These are phyloP conservation scores for Cyanistes caeruleus DNA, from an alignment of 2,113 vertebrate genomes.

Conservation along the genomic window DNA sequence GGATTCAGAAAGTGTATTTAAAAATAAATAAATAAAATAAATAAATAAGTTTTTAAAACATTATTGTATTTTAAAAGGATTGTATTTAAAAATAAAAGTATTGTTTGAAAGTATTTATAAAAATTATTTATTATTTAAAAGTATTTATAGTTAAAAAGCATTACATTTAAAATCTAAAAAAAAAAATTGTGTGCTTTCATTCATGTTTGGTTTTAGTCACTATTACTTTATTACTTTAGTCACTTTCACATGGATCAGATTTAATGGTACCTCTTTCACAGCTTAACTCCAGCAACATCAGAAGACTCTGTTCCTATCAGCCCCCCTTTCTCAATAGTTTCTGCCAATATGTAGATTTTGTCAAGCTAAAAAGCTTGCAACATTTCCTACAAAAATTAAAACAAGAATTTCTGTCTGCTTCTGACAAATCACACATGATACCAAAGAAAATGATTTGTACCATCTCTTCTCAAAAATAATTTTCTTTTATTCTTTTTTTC, in stretches of 20 bases:
- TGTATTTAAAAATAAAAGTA: too few species aligned
- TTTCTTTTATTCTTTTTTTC: background rate
- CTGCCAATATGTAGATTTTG: background rate
- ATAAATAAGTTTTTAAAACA: too few species aligned
- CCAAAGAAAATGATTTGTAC: background rate
- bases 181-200: too few species aligned
- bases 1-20: background rate
- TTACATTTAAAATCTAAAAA: too few species aligned
- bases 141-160: too few species aligned
- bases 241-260: background rate
- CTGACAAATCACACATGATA: background rate
- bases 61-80: too few species aligned
- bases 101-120: too few species aligned
- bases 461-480: background rate
- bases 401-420: background rate
- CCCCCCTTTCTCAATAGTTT: background rate
- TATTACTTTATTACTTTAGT: too few species aligned
- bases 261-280: background rate
- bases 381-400: background rate
- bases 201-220: background rate
- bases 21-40: background rate
- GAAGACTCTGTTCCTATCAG: background rate
- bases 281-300: background rate
- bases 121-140: too few species aligned
- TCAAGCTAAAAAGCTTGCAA: background rate